Evolutionary conservation across 2,888 invertebrate genomes (phyloP), one percentile per base, ranked within the genome.

Genomic region (Andricus curvator): DNA sequence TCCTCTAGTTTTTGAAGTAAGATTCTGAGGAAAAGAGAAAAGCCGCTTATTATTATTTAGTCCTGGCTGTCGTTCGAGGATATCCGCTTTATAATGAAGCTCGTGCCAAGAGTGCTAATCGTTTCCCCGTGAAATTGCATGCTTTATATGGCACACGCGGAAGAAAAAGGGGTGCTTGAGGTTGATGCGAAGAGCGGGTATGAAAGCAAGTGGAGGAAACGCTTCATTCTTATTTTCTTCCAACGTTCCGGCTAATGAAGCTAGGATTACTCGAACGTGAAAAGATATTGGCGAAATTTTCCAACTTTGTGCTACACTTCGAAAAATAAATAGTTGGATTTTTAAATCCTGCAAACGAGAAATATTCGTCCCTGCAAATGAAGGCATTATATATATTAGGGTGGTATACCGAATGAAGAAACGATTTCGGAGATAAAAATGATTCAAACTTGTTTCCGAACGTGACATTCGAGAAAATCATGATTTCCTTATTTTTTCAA

Each of bases 21-120:
- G 29, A 33, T 70, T 51, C 51, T 70, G 9, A 70, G 5, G 20
- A 48, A 15, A 44, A 29, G 70, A 70, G 51, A 29, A 70, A 70
- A 70, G 48, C 29, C 70, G 51, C 70, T 51, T 70, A 74, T 74
- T 56, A 74, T 74, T 74, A 74, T 56, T 74, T 60, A 74, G 51
- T 74, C 74, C 33, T n/a, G 56, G 37, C 33, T 70, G 70, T 70
- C 70, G 56, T 74, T 74, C 74, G 56, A 74, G 74, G 74, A 56
- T 56, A 56, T 74, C 74, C 74, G 37, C 56, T 74, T 74, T 74
- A 74, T 74, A 74, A 88, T 88, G 88, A 89, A 86, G 79, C 85
- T 87, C 84, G 83, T 84, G 84, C 84, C 85, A 84, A 86, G 83
- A 82, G 82, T 83, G 80, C 86, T 89, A 89, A 89, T 89, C 87